Evolutionary conservation across 35 echinoderm and acorn worm species (phyloP), one percentile per base, ranked within the genome.

Genomic region (Lytechinus variegatus): DNA sequence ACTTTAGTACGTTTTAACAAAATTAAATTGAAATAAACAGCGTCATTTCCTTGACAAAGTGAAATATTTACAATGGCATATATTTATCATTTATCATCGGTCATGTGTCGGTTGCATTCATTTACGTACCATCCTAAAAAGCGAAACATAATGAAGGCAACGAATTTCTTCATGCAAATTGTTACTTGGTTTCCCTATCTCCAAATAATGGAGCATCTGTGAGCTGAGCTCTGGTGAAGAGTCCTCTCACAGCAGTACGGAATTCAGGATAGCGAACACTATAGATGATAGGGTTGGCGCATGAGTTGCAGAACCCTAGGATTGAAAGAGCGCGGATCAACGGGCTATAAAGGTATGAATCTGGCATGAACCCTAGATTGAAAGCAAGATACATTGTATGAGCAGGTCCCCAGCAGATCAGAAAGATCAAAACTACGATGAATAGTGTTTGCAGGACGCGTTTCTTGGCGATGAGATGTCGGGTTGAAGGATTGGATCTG

Each of bases 371-470:
- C 2, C 86, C 87, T 14, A 89, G 8, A 54, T 94, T 55, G 72
- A 86, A 94, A 12, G 94, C 58, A 27, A 94, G 86, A 3, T 86
- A 93, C 9, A 53, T 54, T 14, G 94, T 21, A 60, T 94, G 61
- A 52, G 29, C 72, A 8, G 95, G 95, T 2, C 61, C 79, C 95
- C 95, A 96, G 52, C 95, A 96, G 52, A 96, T 44, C 6, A 96
- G 24, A 92, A 96, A 96, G 8, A 94, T 51, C 12, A 87, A 61
- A n/a, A 96, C 92, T 12, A 96, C 95, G 12, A 96, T 87, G 6
- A 94, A 24, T 19, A 94, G n/a, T 44, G 86, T 96, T 86, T 96
- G 53, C 19, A 96, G 51, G 52, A 93, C 92, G 33, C 87, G 86
- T 7, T 91, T 90, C 24, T 91, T 56, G n/a, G 91, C 95, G 16